phyloP scores from a whole-genome alignment of 2,888 invertebrate genomes.

The Pyrgus malvae region DNA sequence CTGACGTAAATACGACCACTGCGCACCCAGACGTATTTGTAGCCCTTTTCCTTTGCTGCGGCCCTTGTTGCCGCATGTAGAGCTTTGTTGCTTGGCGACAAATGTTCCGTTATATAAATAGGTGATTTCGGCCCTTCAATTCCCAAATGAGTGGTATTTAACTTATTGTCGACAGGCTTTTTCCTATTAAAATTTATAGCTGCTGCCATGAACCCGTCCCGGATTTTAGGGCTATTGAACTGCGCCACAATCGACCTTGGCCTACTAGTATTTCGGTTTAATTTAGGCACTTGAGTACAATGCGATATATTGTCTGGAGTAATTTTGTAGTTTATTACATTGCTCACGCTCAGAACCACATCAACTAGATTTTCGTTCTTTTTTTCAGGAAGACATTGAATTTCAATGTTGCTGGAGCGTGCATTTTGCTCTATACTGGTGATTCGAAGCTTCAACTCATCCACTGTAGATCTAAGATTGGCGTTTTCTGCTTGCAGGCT shows the following conservation, averaged over 20 bases:
- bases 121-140: constrained; percentile 21
- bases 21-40: neutral
- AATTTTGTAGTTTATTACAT: neutral
- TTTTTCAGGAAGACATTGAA: no score
- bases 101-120: neutral
- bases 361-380: neutral
- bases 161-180: constrained; percentile 20
- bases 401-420: constrained; percentile 2
- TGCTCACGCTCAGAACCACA: neutral
- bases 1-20: neutral
- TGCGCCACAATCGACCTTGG: constrained; percentile 2
- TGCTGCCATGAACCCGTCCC: constrained; percentile 16
- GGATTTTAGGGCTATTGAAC: neutral
- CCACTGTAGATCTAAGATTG: neutral
- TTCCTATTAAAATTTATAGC: constrained; percentile 26
- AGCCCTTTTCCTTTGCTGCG: neutral
- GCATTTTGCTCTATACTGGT: neutral
- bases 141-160: constrained; percentile 31
- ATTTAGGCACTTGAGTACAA: constrained; percentile 3
- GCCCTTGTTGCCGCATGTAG: neutral
- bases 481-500: neutral
- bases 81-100: neutral
- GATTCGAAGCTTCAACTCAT: neutral
- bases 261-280: neutral
- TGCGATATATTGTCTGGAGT: neutral